Percentiles rank a stretch among this genome's conserved stretches.
phyloP scores from a whole-genome alignment of 2,797 vertebrate species.

The Sphaeramia orbicularis region DNA sequence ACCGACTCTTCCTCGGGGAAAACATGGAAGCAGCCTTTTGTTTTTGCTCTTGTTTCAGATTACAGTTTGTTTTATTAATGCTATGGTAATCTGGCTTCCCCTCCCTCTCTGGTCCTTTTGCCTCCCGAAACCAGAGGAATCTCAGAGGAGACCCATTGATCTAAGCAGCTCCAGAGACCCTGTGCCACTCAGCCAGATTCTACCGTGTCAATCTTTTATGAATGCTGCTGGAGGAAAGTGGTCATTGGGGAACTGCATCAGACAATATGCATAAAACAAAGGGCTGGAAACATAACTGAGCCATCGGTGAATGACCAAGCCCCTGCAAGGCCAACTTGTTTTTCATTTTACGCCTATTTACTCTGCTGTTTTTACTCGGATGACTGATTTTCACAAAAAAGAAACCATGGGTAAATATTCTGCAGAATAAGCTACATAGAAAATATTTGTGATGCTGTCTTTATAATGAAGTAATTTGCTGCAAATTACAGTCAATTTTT shows the following conservation, averaged over 20 bases:
- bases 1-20: constrained; percentile 67
- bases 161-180: constrained; percentile 70
- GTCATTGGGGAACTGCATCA: constrained; percentile 57
- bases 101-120: constrained; percentile 57
- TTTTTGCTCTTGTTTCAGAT: constrained; percentile 80
- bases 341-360: constrained; percentile 64
- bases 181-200: constrained; percentile 70
- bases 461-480: constrained; percentile 20
- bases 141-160: constrained; percentile 76
- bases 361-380: constrained; percentile 38
- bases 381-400: constrained; percentile 48
- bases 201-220: constrained; percentile 75
- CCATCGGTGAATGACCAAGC: constrained; percentile 25
- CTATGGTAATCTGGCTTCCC: constrained; percentile 75
- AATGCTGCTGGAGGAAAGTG: constrained; percentile 71
- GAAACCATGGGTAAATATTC: constrained; percentile 28
- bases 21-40: constrained; percentile 77
- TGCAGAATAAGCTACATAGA: constrained; percentile 10
- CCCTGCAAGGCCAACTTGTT: constrained; percentile 47
- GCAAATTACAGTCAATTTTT: constrained; percentile 27
- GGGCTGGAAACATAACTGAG: constrained; percentile 33
- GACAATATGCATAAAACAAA: constrained; percentile 70
- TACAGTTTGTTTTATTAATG: constrained; percentile 83
- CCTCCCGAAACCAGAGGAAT: constrained; percentile 59
- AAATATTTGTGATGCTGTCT: constrained; percentile 8